Evolutionary conservation across 2,113 vertebrate genomes (phyloP), one percentile per base, ranked within the genome.

Genomic region (Myotis lucifugus): DNA sequence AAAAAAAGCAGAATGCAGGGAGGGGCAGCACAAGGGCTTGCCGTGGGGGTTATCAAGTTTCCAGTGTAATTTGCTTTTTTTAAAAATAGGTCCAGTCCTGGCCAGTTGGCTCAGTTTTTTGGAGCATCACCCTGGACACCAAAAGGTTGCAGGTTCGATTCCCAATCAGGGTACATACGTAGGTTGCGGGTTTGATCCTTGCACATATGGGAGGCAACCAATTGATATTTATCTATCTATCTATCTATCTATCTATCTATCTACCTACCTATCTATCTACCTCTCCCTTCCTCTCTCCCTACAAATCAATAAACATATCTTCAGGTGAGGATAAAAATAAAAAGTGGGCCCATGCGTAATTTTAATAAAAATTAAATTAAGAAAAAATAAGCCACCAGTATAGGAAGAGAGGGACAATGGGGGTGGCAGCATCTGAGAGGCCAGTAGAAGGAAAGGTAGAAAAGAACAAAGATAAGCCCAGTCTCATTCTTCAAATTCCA

Each of bases 361-460:
- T 76, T 85, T 81, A 74, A 79, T 70, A 25, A 37, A 67, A 79
- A 50, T 88, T 85, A 23, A 95, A 85, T 40, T 67, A 76, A 25
- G 21, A 50, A 78, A 86, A 93, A 91, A 8, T 88, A 94, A 90
- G 25, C 13, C n/a, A 82, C 42, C 48, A n/a, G 84, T 11, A 0
- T 40, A 85, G 40, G 3, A 54, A 74, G n/a, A 78, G 42, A 76
- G 46, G 50, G 50, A 40, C 34, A 61, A 27, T 77, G 52, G 48
- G 76, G 17, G 27, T 52, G 5, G 34, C 50, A 88, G 17, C 3
- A 8, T 8, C 2, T 40, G 52, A 59, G 29, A 72, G 21, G 42
- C 27, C 40, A 6, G 3, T 21, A 85, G 21, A 32, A 88, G 29
- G 27, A 90, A 73, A 61, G 0, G 14, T 50, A 56, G 18, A 87